Conservation (phyloP, 2,888 invertebrate genomes). For the Hyles lineata region DNA sequence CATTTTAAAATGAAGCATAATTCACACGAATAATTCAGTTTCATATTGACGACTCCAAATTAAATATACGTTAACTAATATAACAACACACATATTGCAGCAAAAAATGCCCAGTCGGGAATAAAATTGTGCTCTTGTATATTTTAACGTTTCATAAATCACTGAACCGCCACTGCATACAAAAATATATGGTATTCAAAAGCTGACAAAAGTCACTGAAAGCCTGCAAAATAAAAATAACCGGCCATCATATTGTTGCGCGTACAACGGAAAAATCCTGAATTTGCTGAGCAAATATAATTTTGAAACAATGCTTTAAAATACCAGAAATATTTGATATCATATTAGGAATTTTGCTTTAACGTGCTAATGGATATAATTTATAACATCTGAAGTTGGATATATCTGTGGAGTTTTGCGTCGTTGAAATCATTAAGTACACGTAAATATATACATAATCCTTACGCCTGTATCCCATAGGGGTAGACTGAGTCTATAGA, state of each 20-base stretch:
- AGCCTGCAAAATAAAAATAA: constrained; percentile 22
- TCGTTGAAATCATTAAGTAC: too few relatives aligned
- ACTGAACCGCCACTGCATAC: constrained; percentile 20
- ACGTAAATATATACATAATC: too few relatives aligned
- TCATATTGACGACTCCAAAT: not conserved
- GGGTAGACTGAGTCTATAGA: too few relatives aligned
- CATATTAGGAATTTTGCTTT: too few relatives aligned
- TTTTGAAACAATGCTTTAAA: not conserved
- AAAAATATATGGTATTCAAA: constrained; percentile 25
- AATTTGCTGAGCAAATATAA: not conserved
- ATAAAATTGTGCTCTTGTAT: constrained; percentile 23
- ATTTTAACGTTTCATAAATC: constrained; percentile 24
- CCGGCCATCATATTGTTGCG: constrained; percentile 9
- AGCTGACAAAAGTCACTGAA: constrained; percentile 25
- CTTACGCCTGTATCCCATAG: too few relatives aligned
- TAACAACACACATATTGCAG: constrained; percentile 19
- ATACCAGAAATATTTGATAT: not conserved
- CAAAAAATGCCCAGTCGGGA: constrained; percentile 16
- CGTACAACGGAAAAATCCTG: not conserved
- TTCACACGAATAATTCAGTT: not conserved
- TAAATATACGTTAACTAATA: constrained; percentile 14
- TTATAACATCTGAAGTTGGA: too few relatives aligned
- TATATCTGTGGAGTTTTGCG: too few relatives aligned
- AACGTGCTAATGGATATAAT: too few relatives aligned
- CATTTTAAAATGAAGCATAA: too few relatives aligned